phyloP scores from a whole-genome alignment of 2,113 vertebrate species.

The Odontesthes bonariensis region DNA sequence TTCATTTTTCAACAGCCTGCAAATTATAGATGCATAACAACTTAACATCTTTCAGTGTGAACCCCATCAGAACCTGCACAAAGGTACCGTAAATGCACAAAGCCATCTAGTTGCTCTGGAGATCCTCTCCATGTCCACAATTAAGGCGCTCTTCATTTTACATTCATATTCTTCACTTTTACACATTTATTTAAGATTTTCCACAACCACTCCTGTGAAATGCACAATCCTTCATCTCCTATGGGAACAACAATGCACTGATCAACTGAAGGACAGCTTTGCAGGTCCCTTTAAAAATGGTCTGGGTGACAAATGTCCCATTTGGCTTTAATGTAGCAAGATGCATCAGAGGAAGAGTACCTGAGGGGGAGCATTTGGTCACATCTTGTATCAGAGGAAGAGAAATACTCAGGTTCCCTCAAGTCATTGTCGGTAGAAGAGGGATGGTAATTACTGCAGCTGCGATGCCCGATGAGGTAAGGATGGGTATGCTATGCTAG shows the following conservation, averaged over 20 bases:
- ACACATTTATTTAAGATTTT: conserved; percentile 9
- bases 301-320: conserved; percentile 37
- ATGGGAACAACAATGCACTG: not conserved
- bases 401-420: conserved; percentile 46
- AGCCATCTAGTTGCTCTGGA: conserved; percentile 11
- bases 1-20: not conserved
- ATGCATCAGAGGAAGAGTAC: conserved; percentile 31
- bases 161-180: conserved; percentile 10
- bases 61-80: conserved; percentile 4
- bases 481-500: conserved; percentile 66
- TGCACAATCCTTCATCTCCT: not conserved
- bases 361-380: conserved; percentile 39
- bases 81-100: conserved; percentile 15
- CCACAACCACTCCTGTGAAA: not conserved
- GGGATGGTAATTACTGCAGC: conserved; percentile 62
- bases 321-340: conserved; percentile 42
- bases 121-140: conserved; percentile 2
- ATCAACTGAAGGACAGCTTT: conserved; percentile 26
- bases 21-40: no score
- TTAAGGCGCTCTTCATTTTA: conserved; percentile 18
- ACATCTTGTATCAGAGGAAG: conserved; percentile 39
- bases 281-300: conserved; percentile 25
- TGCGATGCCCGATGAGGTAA: conserved; percentile 56
- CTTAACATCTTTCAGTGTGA: not conserved
- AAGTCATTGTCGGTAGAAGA: conserved; percentile 57